These are phyloP conservation scores for Dicrurus megarhynchus DNA, from an alignment of 2,113 vertebrate species.

Conservation along the genomic window DNA sequence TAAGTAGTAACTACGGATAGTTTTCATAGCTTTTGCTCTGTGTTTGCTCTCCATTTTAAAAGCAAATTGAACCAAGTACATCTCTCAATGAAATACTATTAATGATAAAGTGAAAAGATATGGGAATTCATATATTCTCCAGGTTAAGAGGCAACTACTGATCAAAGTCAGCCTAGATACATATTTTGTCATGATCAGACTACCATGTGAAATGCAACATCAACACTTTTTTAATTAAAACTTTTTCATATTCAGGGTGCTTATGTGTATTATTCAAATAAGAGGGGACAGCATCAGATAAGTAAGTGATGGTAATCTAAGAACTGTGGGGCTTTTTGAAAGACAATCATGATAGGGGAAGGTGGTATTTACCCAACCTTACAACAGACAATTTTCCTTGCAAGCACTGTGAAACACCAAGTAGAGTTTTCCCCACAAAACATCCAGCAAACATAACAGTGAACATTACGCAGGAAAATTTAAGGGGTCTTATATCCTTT, in stretches of 20 bases:
- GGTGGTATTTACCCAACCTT: not conserved
- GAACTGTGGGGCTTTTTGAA: not conserved
- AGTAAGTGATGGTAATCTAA: not conserved
- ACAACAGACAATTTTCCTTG: not conserved
- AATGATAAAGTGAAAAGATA: not conserved
- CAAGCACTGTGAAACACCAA: not conserved
- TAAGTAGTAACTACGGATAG: not conserved
- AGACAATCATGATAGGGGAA: not conserved
- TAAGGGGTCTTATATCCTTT: not conserved
- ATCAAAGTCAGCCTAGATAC: not conserved
- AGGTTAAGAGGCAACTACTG: not conserved
- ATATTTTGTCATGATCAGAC: not conserved
- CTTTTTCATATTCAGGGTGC: not conserved
- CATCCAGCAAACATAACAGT: not conserved
- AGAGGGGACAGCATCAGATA: not conserved
- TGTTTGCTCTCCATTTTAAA: not conserved
- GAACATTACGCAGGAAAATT: not conserved
- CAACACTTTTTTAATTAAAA: not conserved
- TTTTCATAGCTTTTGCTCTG: not conserved
- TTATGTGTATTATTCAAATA: not conserved
- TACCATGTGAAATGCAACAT: not conserved
- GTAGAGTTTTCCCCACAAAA: not conserved
- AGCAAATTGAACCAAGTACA: not conserved
- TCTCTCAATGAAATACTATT: not conserved
- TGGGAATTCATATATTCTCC: not conserved